Evolutionary conservation across 2,797 vertebrate species (phyloP).

Genomic region (Chelonia mydas): DNA sequence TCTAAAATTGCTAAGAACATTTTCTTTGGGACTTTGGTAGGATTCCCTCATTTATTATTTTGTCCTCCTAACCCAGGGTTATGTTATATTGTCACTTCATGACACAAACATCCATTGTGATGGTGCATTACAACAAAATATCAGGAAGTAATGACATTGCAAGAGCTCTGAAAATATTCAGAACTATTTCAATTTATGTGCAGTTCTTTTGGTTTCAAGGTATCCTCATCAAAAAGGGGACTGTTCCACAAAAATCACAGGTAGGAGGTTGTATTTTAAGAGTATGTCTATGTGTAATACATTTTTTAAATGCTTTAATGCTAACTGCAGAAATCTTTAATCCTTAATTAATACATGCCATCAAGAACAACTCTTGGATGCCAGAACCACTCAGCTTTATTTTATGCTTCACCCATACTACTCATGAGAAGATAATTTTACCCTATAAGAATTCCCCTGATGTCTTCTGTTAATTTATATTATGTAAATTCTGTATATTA

Average conservation of each 20-base stretch:
- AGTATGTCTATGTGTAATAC: neutral
- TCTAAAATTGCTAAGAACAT: neutral
- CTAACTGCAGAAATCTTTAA: conserved; percentile 37
- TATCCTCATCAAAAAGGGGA: conserved; percentile 43
- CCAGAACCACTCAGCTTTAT: conserved; percentile 22
- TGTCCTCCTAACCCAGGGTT: neutral
- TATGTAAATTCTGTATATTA: neutral
- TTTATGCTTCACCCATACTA: neutral
- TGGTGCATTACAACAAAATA: neutral
- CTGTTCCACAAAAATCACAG: conserved; percentile 19
- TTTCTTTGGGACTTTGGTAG: neutral
- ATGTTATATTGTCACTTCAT: neutral
- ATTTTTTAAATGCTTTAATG: conserved; percentile 10
- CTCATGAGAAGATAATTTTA: neutral
- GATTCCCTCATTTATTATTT: neutral
- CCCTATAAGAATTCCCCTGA: neutral
- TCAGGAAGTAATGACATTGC: neutral
- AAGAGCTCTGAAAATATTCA: conserved; percentile 10
- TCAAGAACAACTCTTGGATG: conserved; percentile 34
- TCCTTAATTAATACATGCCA: conserved; percentile 46
- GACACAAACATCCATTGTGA: neutral
- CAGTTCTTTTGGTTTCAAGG: neutral
- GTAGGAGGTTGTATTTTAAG: neutral
- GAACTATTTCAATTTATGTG: neutral
- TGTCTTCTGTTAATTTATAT: neutral